These are phyloP conservation scores for Hippocampus barbouri DNA, from an alignment of 2,113 vertebrate genomes.

Conservation along the genomic window DNA sequence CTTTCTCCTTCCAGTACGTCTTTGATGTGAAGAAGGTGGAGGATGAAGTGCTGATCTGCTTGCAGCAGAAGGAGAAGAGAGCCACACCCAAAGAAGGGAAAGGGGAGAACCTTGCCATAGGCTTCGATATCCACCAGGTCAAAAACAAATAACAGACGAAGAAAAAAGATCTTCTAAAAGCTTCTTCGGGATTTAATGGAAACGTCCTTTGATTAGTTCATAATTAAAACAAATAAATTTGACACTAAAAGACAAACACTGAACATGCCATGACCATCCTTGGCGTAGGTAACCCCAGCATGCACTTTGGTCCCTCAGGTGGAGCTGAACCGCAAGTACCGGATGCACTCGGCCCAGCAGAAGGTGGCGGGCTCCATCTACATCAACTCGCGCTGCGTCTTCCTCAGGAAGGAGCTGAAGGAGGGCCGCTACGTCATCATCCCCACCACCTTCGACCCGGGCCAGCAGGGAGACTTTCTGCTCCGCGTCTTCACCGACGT, in stretches of 20 bases:
- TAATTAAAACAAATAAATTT: no score
- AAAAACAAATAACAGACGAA: conserved; percentile 12
- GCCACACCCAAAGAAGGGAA: conserved; percentile 84
- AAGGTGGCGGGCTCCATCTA: conserved; percentile 90
- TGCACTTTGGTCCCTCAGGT: conserved; percentile 69
- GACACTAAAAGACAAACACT: background rate
- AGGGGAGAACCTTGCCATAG: conserved; percentile 92
- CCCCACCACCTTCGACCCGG: conserved; percentile 89
- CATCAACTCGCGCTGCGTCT: conserved; percentile 95
- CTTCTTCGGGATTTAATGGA: background rate
- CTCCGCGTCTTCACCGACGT: conserved; percentile 93
- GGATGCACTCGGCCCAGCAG: conserved; percentile 91
- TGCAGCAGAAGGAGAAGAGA: conserved; percentile 91
- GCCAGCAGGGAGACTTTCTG: conserved; percentile 84
- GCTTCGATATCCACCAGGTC: conserved; percentile 94
- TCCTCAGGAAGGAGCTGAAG: conserved; percentile 86
- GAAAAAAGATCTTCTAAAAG: background rate
- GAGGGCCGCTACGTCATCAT: conserved; percentile 94
- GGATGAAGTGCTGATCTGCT: conserved; percentile 89
- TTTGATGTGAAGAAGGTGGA: conserved; percentile 95
- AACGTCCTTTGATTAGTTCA: no score
- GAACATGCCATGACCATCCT: background rate
- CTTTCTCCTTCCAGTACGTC: conserved; percentile 75
- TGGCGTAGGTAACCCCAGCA: no score
- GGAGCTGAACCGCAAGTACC: conserved; percentile 89